phyloP scores from a whole-genome alignment of 2,888 invertebrate species.

The Gortyna flavago region DNA sequence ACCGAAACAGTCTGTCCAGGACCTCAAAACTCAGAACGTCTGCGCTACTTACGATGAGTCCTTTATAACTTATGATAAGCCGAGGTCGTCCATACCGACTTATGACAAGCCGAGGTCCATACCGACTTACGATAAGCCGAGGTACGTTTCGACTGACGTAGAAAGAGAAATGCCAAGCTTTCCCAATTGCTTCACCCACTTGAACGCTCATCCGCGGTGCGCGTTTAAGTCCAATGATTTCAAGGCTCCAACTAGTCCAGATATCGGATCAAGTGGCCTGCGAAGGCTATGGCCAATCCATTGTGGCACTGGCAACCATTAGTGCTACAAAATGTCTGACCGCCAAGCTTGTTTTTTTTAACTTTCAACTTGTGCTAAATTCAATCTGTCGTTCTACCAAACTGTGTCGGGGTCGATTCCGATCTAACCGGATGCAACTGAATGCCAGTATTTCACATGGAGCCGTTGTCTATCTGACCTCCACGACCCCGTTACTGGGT shows the following conservation, averaged over 20 bases:
- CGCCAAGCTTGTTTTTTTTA: neutral
- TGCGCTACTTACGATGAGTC: neutral
- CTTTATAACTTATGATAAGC: too few relatives aligned
- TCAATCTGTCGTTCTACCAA: neutral
- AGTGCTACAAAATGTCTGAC: neutral
- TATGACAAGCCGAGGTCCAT: neutral
- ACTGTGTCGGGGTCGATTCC: neutral
- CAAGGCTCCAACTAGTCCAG: neutral
- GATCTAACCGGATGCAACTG: neutral
- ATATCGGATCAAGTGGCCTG: too few relatives aligned
- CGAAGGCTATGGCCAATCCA: neutral
- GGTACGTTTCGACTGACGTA: neutral
- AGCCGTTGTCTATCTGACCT: neutral
- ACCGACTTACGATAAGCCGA: neutral
- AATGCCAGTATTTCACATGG: neutral
- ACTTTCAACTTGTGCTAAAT: neutral
- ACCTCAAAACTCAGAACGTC: too few relatives aligned
- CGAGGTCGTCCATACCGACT: neutral
- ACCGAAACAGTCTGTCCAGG: neutral
- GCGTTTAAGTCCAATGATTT: neutral
- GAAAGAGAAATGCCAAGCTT: neutral
- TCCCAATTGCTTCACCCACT: neutral
- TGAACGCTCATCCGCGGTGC: constrained; percentile 10
- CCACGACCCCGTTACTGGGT: neutral
- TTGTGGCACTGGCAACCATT: neutral